phyloP scores from a whole-genome alignment of 1,140 invertebrate genomes.

The Bombus difficillimus region DNA sequence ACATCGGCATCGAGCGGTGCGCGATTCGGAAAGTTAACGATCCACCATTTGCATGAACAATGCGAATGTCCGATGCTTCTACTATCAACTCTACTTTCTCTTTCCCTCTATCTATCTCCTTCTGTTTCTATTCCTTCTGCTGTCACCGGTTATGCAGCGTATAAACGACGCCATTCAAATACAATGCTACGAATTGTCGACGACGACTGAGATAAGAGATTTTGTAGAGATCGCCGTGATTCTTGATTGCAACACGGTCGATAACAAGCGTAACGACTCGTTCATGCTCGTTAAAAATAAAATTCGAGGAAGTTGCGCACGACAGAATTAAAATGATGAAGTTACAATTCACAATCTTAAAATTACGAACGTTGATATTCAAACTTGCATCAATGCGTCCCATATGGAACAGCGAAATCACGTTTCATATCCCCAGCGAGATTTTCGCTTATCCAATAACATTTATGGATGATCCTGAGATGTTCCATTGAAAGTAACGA shows the following conservation, averaged over 20 bases:
- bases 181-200: background rate
- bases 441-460: background rate
- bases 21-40: slow-evolving; percentile 42
- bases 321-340: too few relatives aligned
- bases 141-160: background rate
- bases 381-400: background rate
- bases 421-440: background rate
- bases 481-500: slow-evolving; percentile 30
- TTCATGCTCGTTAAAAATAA: too few relatives aligned
- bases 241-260: background rate
- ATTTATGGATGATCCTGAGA: background rate
- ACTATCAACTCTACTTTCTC: too few relatives aligned
- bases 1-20: slow-evolving; percentile 35
- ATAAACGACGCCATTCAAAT: slow-evolving; percentile 17
- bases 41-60: slow-evolving; percentile 46
- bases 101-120: background rate
- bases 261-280: background rate
- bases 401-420: background rate
- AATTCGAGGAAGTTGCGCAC: too few relatives aligned
- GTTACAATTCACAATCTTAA: too few relatives aligned
- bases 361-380: too few relatives aligned
- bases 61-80: slow-evolving; percentile 33
- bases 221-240: background rate
- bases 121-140: background rate
- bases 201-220: background rate